These are phyloP conservation scores for Hydroisotoma schaefferi DNA, from an alignment of 2,888 invertebrate species.

Conservation along the genomic window DNA sequence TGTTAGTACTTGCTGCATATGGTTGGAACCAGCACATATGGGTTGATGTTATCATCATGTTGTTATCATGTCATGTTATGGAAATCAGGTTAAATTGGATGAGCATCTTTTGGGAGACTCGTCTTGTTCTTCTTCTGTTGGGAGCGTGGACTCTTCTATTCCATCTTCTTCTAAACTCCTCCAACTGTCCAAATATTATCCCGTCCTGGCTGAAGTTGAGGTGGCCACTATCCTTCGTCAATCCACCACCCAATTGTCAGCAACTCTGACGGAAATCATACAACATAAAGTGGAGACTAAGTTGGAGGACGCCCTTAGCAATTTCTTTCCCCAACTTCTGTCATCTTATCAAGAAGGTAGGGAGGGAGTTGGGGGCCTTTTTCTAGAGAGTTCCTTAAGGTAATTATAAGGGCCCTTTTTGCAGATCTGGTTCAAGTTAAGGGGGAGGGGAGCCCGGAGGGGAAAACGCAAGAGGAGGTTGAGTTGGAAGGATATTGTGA, in stretches of 20 bases:
- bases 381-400: constrained; percentile 25
- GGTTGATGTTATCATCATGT: too few relatives aligned
- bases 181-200: constrained; percentile 26
- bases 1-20: too few relatives aligned
- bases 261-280: constrained; percentile 16
- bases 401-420: background rate
- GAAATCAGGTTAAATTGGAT: constrained; percentile 36
- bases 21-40: too few relatives aligned
- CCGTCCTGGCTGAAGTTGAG: constrained; percentile 25
- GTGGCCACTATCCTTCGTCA: constrained; percentile 17
- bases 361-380: background rate
- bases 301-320: constrained; percentile 14
- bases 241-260: constrained; percentile 3
- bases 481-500: constrained; percentile 34
- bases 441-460: background rate
- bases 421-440: too few relatives aligned
- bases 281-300: constrained; percentile 18
- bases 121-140: background rate
- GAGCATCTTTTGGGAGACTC: constrained; percentile 33
- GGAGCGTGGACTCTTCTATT: background rate
- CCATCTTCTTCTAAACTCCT: background rate
- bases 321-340: constrained; percentile 27
- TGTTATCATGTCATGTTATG: too few relatives aligned
- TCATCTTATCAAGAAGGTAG: constrained; percentile 27
- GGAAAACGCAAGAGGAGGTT: constrained; percentile 28